phyloP scores from a whole-genome alignment of 2,113 vertebrate species.

The Petrocephalus microphthalmus region DNA sequence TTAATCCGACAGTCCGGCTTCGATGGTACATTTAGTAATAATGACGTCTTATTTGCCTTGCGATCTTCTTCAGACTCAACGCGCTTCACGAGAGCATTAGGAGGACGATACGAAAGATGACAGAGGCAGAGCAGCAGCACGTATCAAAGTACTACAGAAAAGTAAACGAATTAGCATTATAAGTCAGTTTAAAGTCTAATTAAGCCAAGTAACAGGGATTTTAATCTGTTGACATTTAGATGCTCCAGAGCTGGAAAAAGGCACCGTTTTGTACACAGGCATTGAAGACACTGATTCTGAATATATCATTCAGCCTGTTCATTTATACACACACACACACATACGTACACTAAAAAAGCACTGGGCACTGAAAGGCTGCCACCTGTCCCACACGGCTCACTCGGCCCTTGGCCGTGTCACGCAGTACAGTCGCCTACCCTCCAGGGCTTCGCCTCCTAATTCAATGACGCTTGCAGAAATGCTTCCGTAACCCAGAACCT shows the following conservation, averaged over 20 bases:
- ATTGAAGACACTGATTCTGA: not conserved
- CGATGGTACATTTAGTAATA: not conserved
- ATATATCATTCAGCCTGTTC: not conserved
- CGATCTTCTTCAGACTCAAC: not conserved
- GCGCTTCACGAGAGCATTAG: not conserved
- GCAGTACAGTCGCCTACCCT: not conserved
- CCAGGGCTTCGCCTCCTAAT: not conserved
- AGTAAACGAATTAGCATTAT: not conserved
- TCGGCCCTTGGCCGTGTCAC: not conserved
- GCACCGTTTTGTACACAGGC: not conserved
- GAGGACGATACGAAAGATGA: not conserved
- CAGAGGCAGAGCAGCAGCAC: not conserved
- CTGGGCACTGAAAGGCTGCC: not conserved
- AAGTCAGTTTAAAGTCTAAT: not conserved
- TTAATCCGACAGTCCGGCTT: not conserved
- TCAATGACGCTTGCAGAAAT: not conserved
- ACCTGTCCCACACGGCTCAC: not conserved
- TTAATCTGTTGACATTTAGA: not conserved
- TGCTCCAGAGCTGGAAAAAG: not conserved
- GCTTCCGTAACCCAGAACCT: not conserved
- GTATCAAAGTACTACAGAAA: not conserved
- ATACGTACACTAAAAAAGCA: not conserved
- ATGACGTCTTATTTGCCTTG: not conserved
- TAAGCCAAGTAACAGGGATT: conserved; percentile 7
- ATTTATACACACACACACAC: not conserved